phyloP scores from a whole-genome alignment of 2,888 invertebrate species.

The Neuroscelio doddi region DNA sequence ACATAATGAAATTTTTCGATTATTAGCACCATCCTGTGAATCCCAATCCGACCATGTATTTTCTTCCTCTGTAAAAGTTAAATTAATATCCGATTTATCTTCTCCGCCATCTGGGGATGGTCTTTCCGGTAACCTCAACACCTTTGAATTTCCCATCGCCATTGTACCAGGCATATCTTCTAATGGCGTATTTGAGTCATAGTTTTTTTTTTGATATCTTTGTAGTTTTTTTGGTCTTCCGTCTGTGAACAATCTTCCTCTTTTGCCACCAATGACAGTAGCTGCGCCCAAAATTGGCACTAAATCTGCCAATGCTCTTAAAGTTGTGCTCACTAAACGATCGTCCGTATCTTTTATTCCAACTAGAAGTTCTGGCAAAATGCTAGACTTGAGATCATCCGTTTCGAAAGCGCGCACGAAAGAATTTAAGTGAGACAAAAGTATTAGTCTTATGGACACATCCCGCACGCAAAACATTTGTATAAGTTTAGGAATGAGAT shows the following conservation, averaged over 20 bases:
- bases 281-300: constrained; percentile 89
- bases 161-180: background rate
- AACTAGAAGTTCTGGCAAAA: constrained; percentile 90
- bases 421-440: constrained; percentile 84
- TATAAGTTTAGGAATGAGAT: constrained; percentile 83
- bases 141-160: background rate
- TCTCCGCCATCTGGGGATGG: constrained; percentile 90
- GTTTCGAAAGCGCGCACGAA: constrained; percentile 84
- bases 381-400: constrained; percentile 82
- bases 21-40: constrained; percentile 70
- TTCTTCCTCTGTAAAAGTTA: constrained; percentile 75
- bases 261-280: constrained; percentile 86
- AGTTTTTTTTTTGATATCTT: constrained; percentile 33
- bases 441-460: constrained; percentile 84
- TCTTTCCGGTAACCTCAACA: constrained; percentile 77
- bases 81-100: constrained; percentile 73
- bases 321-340: constrained; percentile 84
- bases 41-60: constrained; percentile 91
- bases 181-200: background rate
- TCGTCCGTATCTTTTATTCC: constrained; percentile 93
- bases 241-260: constrained; percentile 87
- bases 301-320: constrained; percentile 86
- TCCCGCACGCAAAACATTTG: constrained; percentile 90
- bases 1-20: background rate
- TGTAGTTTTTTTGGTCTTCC: constrained; percentile 80